Evolutionary conservation across 2,113 vertebrate genomes (phyloP).

Genomic region (Chrysemys picta): DNA sequence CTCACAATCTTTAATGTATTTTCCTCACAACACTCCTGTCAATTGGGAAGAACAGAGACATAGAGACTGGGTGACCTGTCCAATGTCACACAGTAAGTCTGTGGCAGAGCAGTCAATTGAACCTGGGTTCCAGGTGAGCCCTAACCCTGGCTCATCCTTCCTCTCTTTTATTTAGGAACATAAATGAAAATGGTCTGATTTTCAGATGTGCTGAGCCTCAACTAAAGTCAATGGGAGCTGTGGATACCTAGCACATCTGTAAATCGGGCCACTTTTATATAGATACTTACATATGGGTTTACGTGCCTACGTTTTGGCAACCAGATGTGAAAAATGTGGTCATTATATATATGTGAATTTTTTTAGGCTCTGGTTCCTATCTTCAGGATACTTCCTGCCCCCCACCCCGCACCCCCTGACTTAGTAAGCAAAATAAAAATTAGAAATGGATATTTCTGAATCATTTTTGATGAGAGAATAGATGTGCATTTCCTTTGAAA

Average conservation of each 20-base stretch:
- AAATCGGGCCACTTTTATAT: neutral
- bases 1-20: neutral
- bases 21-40: neutral
- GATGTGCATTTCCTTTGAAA: too few relatives aligned
- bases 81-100: neutral
- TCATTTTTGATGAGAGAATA: neutral
- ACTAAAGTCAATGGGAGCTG: neutral
- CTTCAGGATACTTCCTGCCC: neutral
- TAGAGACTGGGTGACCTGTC: neutral
- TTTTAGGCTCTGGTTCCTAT: neutral
- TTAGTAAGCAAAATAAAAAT: neutral
- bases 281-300: neutral
- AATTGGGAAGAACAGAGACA: neutral
- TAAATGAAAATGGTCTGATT: neutral
- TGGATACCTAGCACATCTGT: accelerated
- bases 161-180: neutral
- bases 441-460: neutral
- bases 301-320: neutral
- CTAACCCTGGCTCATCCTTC: neutral
- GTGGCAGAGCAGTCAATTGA: neutral
- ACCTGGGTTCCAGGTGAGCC: neutral
- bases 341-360: accelerated
- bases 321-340: neutral
- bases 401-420: neutral
- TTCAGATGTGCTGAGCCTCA: neutral